Evolutionary conservation across 2,113 vertebrate genomes (phyloP), one percentile per base, ranked within the genome.

Genomic region (Damaliscus lunatus): DNA sequence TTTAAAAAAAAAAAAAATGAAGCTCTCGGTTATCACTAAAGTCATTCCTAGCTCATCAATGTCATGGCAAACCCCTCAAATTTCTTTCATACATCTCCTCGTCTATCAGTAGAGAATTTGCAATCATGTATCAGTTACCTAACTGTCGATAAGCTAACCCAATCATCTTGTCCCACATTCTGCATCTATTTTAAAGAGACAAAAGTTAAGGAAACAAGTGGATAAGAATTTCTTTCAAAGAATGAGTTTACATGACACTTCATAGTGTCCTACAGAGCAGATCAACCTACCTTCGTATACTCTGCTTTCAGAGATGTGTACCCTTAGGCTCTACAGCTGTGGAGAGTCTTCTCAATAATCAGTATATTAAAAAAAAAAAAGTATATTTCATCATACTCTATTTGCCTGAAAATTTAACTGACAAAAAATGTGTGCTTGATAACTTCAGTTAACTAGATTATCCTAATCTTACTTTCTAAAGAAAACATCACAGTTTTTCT

Each of bases 91-190:
- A 59, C 5, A 64, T 91, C 60, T 87, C 55, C 10, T 33, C 55
- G 48, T 19, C 67, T 81, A 53, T 77, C 43, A 82, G 62, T 74
- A 78, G 17, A 97, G 43, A 95, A 94, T 92, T 33, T 36, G 15
- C 91, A 94, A 67, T 94, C 46, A 92, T n/a, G 90, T 90, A 86
- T 36, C 46, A 95, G 46, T 87, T 92, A 88, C 33, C 74, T 77
- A 90, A 96, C 16, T 91, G 86, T 86, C 23, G 80, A 50, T 64
- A 94, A 86, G 48, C 17, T 83, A 78, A 96, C 21, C 62, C 90
- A 96, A 93, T 25, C 25, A 71, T 12, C 3, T 31, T 6, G 25
- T 40, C 19, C 67, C 50, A 93, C 74, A 93, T 36, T 88, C 16
- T 88, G 17, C 19, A 94, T 29, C 48, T 53, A 88, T 67, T 87